Conservation (phyloP, 1,140 invertebrate genomes). For the Probaryconus sp. region DNA sequence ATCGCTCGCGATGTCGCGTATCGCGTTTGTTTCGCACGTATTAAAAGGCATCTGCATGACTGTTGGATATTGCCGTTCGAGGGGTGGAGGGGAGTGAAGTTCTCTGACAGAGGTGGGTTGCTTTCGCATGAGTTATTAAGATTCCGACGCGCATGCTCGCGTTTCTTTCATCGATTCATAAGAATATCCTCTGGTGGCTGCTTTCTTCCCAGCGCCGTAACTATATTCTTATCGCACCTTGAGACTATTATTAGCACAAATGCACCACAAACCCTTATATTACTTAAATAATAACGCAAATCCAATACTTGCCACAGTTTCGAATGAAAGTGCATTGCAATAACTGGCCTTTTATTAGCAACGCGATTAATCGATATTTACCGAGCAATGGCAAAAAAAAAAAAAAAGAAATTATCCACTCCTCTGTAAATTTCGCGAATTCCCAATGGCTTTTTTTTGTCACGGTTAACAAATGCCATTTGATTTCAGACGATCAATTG, state of each 20-base stretch:
- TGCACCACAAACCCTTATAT: constrained; percentile 50
- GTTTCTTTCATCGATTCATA: constrained; percentile 78
- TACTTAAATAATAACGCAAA: constrained; percentile 53
- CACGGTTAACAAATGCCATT: too few relatives aligned
- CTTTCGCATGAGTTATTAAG: constrained; percentile 76
- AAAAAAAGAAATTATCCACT: too few relatives aligned
- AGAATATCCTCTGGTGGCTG: constrained; percentile 73
- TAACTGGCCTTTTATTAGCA: constrained; percentile 35
- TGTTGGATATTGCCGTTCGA: constrained; percentile 26
- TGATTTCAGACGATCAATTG: too few relatives aligned
- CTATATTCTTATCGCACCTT: constrained; percentile 62
- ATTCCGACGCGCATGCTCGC: constrained; percentile 75
- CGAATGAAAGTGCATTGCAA: constrained; percentile 30
- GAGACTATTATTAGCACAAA: constrained; percentile 59
- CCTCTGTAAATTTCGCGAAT: too few relatives aligned
- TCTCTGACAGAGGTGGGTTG: constrained; percentile 60
- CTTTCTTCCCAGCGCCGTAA: constrained; percentile 61
- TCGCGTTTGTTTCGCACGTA: constrained; percentile 58
- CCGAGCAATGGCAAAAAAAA: too few relatives aligned
- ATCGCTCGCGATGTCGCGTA: constrained; percentile 64
- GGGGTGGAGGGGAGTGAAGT: constrained; percentile 47
- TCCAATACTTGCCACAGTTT: constrained; percentile 39
- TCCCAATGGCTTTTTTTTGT: background rate
- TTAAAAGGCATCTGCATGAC: constrained; percentile 61
- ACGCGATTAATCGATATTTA: constrained; percentile 40